Percentiles rank a stretch among this genome's conserved stretches.
phyloP scores from a whole-genome alignment of 2,113 vertebrate genomes.

The Dipodomys merriami region DNA sequence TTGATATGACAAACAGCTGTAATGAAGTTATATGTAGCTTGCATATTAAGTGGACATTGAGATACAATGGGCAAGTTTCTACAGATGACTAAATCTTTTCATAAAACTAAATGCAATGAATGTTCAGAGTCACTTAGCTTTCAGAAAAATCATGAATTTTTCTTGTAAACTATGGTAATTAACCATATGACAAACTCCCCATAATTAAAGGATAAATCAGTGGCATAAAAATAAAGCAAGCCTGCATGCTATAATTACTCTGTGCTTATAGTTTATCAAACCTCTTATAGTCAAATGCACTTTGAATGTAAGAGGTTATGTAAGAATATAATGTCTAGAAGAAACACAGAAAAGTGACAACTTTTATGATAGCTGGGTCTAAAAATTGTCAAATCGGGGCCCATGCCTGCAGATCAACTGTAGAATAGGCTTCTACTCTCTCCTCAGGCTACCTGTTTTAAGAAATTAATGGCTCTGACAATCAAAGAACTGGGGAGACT shows the following conservation, averaged over 20 bases:
- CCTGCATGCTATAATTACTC: conserved; percentile 62
- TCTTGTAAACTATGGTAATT: conserved; percentile 61
- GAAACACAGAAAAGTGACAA: conserved; percentile 41
- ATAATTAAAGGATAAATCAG: conserved; percentile 69
- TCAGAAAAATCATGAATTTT: conserved; percentile 69
- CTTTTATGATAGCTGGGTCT: neutral
- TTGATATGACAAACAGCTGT: neutral
- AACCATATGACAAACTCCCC: conserved; percentile 57
- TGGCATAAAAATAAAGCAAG: conserved; percentile 60
- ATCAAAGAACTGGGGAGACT: neutral
- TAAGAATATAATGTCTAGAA: conserved; percentile 43
- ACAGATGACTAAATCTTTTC: conserved; percentile 62
- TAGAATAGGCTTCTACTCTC: neutral
- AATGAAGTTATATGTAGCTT: neutral
- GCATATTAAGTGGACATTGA: neutral
- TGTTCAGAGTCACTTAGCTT: conserved; percentile 51
- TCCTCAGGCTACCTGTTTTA: neutral
- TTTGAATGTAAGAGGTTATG: conserved; percentile 27
- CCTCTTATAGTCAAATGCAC: neutral
- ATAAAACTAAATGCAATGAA: conserved; percentile 46
- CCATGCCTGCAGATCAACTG: neutral
- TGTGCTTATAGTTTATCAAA: conserved; percentile 58
- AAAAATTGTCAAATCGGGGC: neutral
- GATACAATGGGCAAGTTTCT: neutral
- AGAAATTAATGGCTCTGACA: neutral